Conservation (phyloP, 37 sponge, comb jelly and placozoan genomes). For the Beroe forskalii region DNA sequence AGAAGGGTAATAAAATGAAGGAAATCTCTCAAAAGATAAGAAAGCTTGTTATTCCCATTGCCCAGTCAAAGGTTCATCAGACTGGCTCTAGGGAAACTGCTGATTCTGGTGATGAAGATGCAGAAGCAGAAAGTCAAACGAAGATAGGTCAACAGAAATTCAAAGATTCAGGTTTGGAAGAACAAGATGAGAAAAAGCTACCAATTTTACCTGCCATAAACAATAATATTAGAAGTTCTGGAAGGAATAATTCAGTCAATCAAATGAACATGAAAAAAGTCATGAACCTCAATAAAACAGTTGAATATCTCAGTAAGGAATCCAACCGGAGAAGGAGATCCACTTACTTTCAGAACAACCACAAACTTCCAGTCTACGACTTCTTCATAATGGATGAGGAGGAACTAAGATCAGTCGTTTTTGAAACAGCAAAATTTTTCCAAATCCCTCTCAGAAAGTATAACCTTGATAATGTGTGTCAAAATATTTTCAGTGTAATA, state of each 20-base stretch:
- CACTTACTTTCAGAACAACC: not conserved
- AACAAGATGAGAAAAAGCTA: not conserved
- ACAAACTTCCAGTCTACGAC: not conserved
- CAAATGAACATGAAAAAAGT: slow-evolving; percentile 44
- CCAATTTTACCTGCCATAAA: not conserved
- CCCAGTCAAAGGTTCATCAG: too few species aligned
- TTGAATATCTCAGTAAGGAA: not conserved
- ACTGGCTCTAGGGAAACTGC: too few species aligned
- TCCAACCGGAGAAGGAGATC: not conserved
- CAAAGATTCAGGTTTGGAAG: not conserved
- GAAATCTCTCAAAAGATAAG: slow-evolving; percentile 4
- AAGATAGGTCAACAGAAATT: not conserved
- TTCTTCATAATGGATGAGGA: slow-evolving; percentile 27
- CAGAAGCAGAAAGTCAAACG: not conserved
- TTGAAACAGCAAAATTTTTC: slow-evolving; percentile 4
- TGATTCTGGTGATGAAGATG: not conserved
- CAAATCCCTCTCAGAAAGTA: not conserved
- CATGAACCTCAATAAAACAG: slow-evolving; percentile 47
- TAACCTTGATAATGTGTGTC: not conserved
- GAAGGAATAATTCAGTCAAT: not conserved
- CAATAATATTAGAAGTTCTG: not conserved
- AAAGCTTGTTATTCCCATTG: not conserved
- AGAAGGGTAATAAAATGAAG: not conserved
- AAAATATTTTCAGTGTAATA: not conserved
- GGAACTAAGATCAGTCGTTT: slow-evolving; percentile 20